Evolutionary conservation across 2,888 invertebrate genomes (phyloP).

Genomic region (Limnephilus rhombicus): DNA sequence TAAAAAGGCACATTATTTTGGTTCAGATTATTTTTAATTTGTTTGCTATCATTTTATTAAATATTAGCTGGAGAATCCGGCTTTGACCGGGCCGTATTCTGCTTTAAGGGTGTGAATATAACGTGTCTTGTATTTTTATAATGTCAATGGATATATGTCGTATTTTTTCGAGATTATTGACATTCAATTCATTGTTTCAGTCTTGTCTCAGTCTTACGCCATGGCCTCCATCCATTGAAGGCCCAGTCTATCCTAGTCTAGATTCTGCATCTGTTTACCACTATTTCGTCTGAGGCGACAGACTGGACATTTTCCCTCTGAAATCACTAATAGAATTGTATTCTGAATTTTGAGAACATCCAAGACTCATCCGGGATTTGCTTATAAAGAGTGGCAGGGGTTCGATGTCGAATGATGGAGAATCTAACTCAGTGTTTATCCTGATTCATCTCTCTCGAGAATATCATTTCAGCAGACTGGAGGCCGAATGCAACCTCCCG

Average conservation of each 20-base stretch:
- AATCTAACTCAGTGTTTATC: neutral
- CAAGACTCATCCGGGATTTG: neutral
- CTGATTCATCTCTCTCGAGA: neutral
- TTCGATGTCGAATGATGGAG: neutral
- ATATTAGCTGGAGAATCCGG: neutral
- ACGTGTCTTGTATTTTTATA: too few relatives aligned
- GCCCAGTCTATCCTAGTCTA: neutral
- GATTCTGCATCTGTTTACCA: neutral
- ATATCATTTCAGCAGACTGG: neutral
- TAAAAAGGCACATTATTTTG: neutral
- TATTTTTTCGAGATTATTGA: too few relatives aligned
- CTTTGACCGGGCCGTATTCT: too few relatives aligned
- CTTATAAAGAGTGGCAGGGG: neutral
- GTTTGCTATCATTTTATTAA: neutral
- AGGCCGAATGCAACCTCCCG: neutral
- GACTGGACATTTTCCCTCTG: too few relatives aligned
- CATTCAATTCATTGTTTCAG: too few relatives aligned
- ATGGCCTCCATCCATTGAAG: neutral
- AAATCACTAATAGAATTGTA: neutral
- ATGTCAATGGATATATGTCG: too few relatives aligned
- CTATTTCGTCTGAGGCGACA: neutral
- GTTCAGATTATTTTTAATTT: neutral
- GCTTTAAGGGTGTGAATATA: too few relatives aligned
- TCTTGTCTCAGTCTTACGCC: too few relatives aligned
- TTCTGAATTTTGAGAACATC: neutral